Percentiles rank a stretch among this genome's conserved stretches.
Evolutionary conservation across 2,888 invertebrate genomes (phyloP).

Genomic region (Hypolimnas misippus): DNA sequence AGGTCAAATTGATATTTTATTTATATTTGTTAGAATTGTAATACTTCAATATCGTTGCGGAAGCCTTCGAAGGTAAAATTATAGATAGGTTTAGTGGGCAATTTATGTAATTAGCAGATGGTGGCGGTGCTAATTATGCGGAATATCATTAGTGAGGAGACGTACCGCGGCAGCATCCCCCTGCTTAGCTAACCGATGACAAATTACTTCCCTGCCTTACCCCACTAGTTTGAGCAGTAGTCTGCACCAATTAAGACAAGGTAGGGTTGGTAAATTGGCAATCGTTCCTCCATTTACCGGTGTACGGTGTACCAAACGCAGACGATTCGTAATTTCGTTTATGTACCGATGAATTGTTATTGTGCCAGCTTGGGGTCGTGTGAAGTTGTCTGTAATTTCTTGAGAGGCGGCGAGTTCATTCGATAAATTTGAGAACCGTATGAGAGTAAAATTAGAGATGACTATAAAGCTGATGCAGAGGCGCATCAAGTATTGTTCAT

Average conservation of each 20-base stretch:
- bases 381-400: neutral
- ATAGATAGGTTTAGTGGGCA: constrained; percentile 78
- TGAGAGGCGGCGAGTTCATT: neutral
- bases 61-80: constrained; percentile 61
- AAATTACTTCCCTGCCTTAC: constrained; percentile 78
- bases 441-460: neutral
- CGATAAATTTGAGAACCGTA: constrained; percentile 15
- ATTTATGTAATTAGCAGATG: constrained; percentile 82
- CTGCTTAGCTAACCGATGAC: constrained; percentile 81
- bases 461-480: neutral
- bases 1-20: too few relatives aligned
- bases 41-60: neutral
- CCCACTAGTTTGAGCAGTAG: constrained; percentile 76
- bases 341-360: constrained; percentile 46
- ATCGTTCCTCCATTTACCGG: constrained; percentile 79
- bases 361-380: constrained; percentile 28
- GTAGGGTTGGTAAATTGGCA: constrained; percentile 81
- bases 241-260: constrained; percentile 79
- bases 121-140: constrained; percentile 79
- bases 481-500: neutral
- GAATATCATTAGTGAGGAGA: constrained; percentile 77
- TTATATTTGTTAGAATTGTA: neutral
- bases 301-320: constrained; percentile 59
- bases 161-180: constrained; percentile 62
- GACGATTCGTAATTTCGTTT: constrained; percentile 71